A percentile compares a stretch with the other conserved stretches of the same genome.
Evolutionary conservation across 2,888 invertebrate genomes (phyloP).

Genomic region (Lasiommata megera): DNA sequence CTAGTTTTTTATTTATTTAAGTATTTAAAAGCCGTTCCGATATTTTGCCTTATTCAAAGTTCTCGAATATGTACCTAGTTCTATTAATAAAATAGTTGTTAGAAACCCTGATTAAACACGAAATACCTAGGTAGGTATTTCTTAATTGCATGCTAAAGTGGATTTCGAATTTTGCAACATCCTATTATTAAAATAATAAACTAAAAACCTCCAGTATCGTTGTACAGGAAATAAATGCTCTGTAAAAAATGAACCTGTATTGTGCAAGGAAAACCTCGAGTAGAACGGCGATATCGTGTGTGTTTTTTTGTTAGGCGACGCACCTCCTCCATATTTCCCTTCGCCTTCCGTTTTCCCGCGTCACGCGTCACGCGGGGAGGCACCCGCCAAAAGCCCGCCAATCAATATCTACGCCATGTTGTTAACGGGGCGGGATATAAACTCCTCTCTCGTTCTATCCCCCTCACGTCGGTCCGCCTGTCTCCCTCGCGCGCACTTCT

Average conservation of each 20-base stretch:
- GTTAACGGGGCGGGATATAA: constrained; percentile 81
- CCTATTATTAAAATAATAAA: too few relatives aligned
- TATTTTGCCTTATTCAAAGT: too few relatives aligned
- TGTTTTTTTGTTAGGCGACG: constrained; percentile 10
- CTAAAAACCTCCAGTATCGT: too few relatives aligned
- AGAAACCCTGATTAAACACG: too few relatives aligned
- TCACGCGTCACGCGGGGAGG: constrained; percentile 59
- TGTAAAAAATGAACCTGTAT: neutral
- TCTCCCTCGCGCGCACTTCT: constrained; percentile 60
- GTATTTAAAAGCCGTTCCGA: too few relatives aligned
- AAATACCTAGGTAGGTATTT: too few relatives aligned
- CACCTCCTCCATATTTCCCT: constrained; percentile 40
- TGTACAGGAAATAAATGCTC: too few relatives aligned
- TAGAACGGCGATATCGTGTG: neutral
- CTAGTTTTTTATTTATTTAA: too few relatives aligned
- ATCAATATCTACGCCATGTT: constrained; percentile 85
- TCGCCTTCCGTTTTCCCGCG: constrained; percentile 62
- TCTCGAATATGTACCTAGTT: too few relatives aligned
- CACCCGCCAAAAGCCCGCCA: constrained; percentile 72
- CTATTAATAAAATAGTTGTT: too few relatives aligned
- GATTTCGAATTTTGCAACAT: too few relatives aligned
- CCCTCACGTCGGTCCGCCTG: constrained; percentile 51
- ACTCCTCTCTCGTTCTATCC: constrained; percentile 49
- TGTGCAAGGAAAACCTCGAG: neutral
- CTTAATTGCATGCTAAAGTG: too few relatives aligned